Evolutionary conservation across 2,113 vertebrate genomes (phyloP).

Genomic region (Neogale vison): DNA sequence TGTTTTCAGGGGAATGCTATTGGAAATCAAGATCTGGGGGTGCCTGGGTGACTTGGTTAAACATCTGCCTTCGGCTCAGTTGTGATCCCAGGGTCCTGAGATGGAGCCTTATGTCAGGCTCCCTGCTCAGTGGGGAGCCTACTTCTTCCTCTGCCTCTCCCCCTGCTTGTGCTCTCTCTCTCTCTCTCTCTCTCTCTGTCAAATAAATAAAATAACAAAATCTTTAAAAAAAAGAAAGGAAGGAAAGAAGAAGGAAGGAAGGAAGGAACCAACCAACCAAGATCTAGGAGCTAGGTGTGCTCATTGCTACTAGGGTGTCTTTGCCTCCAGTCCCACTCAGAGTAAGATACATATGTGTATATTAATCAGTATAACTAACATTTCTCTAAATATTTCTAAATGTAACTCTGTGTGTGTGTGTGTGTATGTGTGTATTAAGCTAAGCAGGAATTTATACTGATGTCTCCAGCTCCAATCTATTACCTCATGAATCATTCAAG

Average conservation of each 20-base stretch:
- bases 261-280: too few species aligned
- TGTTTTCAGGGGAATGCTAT: not conserved
- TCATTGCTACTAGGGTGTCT: not conserved
- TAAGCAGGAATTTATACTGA: not conserved
- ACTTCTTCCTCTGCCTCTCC: too few species aligned
- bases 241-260: too few species aligned
- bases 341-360: not conserved
- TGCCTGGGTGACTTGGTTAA: too few species aligned
- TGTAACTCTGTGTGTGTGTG: not conserved
- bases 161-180: too few species aligned
- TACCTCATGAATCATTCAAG: not conserved
- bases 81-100: too few species aligned
- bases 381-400: not conserved
- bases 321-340: not conserved
- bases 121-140: too few species aligned
- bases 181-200: too few species aligned
- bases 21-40: not conserved
- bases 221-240: too few species aligned
- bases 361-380: not conserved
- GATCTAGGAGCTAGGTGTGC: not conserved
- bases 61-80: too few species aligned
- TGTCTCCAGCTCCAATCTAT: not conserved
- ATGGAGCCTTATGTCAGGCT: too few species aligned
- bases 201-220: too few species aligned
- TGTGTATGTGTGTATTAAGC: not conserved